Conservation (phyloP, 2,113 vertebrate genomes). For the Hyperopisus bebe region DNA sequence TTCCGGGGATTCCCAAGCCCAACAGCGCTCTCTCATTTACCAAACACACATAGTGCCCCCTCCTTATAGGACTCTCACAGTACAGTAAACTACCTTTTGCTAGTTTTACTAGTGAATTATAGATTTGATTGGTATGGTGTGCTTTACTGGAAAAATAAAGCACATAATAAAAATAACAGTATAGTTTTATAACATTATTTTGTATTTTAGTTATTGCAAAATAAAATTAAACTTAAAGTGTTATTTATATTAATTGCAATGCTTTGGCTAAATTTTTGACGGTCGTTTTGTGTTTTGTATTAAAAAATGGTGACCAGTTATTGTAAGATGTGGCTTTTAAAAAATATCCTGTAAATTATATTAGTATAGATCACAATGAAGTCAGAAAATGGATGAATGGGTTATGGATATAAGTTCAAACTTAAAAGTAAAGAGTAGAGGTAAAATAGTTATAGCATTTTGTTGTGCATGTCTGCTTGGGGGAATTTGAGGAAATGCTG, state of each 20-base stretch:
- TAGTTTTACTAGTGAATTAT: not conserved
- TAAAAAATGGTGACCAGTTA: not conserved
- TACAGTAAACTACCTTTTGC: not conserved
- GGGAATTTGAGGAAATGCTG: not conserved
- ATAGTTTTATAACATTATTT: constrained; percentile 9
- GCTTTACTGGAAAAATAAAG: not conserved
- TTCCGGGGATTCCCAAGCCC: constrained; percentile 65
- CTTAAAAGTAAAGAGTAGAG: not conserved
- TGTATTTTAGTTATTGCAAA: not conserved
- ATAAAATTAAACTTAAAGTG: not conserved
- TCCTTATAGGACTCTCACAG: not conserved
- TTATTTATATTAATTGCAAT: not conserved
- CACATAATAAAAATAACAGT: not conserved
- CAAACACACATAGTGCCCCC: not conserved
- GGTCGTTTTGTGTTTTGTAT: not conserved
- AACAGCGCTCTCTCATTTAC: constrained; percentile 57
- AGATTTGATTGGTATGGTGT: not conserved
- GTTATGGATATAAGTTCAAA: not conserved
- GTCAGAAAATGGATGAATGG: not conserved
- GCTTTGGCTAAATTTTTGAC: not conserved
- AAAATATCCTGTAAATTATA: not conserved
- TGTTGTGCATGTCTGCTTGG: not conserved
- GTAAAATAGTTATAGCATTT: not conserved
- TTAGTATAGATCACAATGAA: not conserved
- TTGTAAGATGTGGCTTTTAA: not conserved